phyloP scores from a whole-genome alignment of 2,888 invertebrate species.

The Sacculina carcini region DNA sequence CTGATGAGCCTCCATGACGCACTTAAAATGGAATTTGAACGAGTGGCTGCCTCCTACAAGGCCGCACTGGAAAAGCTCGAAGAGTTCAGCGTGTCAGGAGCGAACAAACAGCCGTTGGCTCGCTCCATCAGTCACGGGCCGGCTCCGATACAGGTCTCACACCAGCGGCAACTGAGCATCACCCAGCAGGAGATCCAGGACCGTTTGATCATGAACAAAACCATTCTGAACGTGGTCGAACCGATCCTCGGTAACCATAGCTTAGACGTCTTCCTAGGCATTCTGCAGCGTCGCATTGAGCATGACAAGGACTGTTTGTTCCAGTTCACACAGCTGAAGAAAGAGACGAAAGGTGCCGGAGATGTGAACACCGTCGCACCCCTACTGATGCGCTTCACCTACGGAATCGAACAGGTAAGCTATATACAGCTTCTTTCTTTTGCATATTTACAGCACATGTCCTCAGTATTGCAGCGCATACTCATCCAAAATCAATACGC shows the following conservation, averaged over 20 bases:
- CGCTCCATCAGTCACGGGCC: constrained; percentile 24
- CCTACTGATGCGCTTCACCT: constrained; percentile 25
- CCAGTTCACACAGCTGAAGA: constrained; percentile 31
- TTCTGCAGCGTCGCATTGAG: constrained; percentile 50
- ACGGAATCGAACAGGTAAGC: constrained; percentile 28
- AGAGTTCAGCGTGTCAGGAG: constrained; percentile 18
- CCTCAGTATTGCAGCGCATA: no score
- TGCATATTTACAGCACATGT: neutral
- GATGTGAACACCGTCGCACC: constrained; percentile 33
- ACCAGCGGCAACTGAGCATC: constrained; percentile 60
- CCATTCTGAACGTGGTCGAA: constrained; percentile 37
- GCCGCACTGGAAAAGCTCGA: constrained; percentile 62
- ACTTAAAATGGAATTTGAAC: constrained; percentile 37
- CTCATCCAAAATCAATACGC: no score
- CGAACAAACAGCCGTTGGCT: constrained; percentile 17
- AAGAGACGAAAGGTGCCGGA: constrained; percentile 28
- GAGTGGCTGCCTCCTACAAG: constrained; percentile 60
- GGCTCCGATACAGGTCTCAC: constrained; percentile 58
- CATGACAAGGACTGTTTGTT: constrained; percentile 66
- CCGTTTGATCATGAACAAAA: constrained; percentile 70
- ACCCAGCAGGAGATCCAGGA: constrained; percentile 65
- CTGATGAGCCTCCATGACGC: constrained; percentile 22
- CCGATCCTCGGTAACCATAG: constrained; percentile 55
- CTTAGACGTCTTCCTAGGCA: constrained; percentile 41
- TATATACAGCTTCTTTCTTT: no score